Evolutionary conservation across 2,888 invertebrate genomes (phyloP), one percentile per base, ranked within the genome.

Genomic region (Xestobium rufovillosum): DNA sequence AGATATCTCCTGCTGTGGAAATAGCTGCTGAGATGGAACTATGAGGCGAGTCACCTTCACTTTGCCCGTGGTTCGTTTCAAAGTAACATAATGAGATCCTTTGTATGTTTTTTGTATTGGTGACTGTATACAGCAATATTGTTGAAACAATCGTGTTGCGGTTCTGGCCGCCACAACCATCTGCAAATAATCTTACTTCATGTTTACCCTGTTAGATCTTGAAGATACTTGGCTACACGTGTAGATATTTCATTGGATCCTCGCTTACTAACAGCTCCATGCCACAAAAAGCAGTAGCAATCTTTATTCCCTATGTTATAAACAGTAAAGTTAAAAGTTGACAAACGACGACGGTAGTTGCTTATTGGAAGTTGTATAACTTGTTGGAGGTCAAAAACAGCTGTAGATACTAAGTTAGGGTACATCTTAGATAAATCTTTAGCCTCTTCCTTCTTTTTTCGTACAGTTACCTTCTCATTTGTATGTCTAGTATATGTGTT

Each of bases 301-400:
- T 32, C 36, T 17, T 19, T 4, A 11, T n/a, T 27, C 9, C 26
- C 12, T 6, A 36, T n/a, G 14, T 37, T 26, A 15, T 37, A 41
- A 14, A 37, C 15, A 14, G 36, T 41, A 26, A 40, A 36, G 26
- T 36, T 40, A 26, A 23, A 36, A 9, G 14, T 26, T 1, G 15
- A 8, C 12, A 40, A 32, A 12, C 36, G 23, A 16, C 36, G 6
- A 29, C 33, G 27, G 16, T 36, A 26, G 14, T 32, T 36, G 4
- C 35, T 14, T 12, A n/a, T 17, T 26, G 33, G 41, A 12, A 37
- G 16, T 14, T 27, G 23, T 19, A 38, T 38, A 14, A 41, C 38
- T 17, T 41, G 41, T 14, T 41, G 41, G 10, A 38, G 19, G 14
- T 41, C 38, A 13, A 37, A 43, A n/a, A n/a, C n/a, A n/a, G n/a